Evolutionary conservation across 2,888 invertebrate genomes (phyloP), one percentile per base, ranked within the genome.

Genomic region (Drosophila gaucha): DNA sequence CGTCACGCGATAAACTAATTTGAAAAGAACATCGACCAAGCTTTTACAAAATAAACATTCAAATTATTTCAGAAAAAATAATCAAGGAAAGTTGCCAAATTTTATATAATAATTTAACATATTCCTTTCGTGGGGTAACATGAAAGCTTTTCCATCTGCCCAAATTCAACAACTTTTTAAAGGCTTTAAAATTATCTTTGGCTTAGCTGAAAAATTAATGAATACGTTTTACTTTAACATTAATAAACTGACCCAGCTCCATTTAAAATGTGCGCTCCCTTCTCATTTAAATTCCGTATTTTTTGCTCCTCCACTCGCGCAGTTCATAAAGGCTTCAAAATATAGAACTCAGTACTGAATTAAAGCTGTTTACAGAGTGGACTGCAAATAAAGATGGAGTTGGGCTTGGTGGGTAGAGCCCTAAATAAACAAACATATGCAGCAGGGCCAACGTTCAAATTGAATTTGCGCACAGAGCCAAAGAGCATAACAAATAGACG

Each of bases 401-500:
- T n/a, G 28, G 57, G 39, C 30, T 12, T 2, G 16, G 6, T 12
- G 2, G 41, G 1, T 2, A 0, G 8, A 18, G 30, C n/a, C 52
- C 51, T 66, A 76, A 76, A 80, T 70, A 82, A 71, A 65, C 71
- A 65, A 55, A 66, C 69, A 76, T 68, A 67, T 75, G 72, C 49
- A 62, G 58, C 55, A 35, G 57, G 74, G 76, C 57, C 62, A 44
- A 65, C 43, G 56, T 52, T 67, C 75, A 82, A 86, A 82, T 82
- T 86, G 78, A 83, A 86, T 86, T 86, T 80, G 73, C 69, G 65
- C 65, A 47, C 66, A 75, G 49, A 58, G 51, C 46, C 70, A 71
- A 83, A 78, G 67, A 83, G 86, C 86, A 83, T 83, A 83, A 71
- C 86, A 83, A 83, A 83, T 86, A 83, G 67, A 80, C 69, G 78